Percentiles rank a stretch among this genome's conserved stretches.
Evolutionary conservation across 1,140 invertebrate species (phyloP).

Genomic region (Pseudomyrmex gracilis): DNA sequence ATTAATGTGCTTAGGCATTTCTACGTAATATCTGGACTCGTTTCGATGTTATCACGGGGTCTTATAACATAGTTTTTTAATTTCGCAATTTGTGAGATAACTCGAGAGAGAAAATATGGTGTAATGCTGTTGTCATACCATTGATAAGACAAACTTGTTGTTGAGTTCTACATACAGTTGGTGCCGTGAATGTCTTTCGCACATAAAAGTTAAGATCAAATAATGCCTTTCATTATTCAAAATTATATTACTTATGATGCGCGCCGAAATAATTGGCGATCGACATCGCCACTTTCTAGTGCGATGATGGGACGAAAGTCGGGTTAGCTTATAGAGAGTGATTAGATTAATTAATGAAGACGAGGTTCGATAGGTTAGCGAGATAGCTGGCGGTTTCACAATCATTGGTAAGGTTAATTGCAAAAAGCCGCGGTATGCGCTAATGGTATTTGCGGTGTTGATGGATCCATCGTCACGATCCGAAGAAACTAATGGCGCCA

Average conservation of each 20-base stretch:
- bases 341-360: conserved; percentile 70
- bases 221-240: not conserved
- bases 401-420: conserved; percentile 63
- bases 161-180: too few relatives aligned
- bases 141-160: not conserved
- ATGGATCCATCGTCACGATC: conserved; percentile 61
- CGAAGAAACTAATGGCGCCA: conserved; percentile 60
- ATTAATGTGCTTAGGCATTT: conserved; percentile 69
- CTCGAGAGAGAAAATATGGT: conserved; percentile 26
- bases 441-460: conserved; percentile 51
- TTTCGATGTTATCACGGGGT: conserved; percentile 60
- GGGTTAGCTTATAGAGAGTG: conserved; percentile 42
- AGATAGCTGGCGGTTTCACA: conserved; percentile 39
- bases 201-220: too few relatives aligned
- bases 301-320: conserved; percentile 55
- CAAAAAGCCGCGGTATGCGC: conserved; percentile 24
- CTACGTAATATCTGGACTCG: conserved; percentile 25
- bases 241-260: conserved; percentile 46
- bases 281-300: conserved; percentile 62
- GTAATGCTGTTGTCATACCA: not conserved
- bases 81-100: conserved; percentile 42
- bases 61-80: conserved; percentile 35
- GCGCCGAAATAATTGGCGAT: conserved; percentile 63
- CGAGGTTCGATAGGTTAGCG: conserved; percentile 44
- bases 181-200: too few relatives aligned